Conservation (phyloP, 2,797 vertebrate species). For the Anabas testudineus region DNA sequence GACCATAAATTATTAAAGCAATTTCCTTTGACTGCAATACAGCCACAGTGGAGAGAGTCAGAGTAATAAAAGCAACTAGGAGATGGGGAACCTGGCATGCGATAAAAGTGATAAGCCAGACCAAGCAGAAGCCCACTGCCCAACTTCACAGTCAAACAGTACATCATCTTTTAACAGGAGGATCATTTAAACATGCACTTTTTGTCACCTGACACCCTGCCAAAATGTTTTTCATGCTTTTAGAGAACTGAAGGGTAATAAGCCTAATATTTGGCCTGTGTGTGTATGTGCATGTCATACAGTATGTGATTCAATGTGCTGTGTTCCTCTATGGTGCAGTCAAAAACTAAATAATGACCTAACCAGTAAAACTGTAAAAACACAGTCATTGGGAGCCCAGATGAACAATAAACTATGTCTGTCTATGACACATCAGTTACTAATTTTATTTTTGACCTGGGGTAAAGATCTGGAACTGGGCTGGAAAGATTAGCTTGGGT, state of each 20-base stretch:
- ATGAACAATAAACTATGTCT: constrained; percentile 30
- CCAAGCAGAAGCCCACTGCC: constrained; percentile 11
- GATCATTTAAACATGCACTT: no score
- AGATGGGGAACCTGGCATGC: background rate
- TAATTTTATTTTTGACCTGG: constrained; percentile 26
- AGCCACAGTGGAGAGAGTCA: background rate
- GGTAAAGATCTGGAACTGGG: constrained; percentile 7
- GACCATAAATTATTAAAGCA: constrained; percentile 17
- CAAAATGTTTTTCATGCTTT: background rate
- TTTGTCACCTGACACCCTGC: background rate
- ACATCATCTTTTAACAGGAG: constrained; percentile 2
- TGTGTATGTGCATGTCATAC: constrained; percentile 19
- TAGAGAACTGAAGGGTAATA: background rate
- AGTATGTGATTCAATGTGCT: background rate
- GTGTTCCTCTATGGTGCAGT: constrained; percentile 1
- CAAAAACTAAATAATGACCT: background rate
- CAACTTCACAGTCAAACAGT: constrained; percentile 12
- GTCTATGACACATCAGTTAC: constrained; percentile 29
- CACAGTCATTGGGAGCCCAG: constrained; percentile 20
- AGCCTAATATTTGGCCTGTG: background rate
- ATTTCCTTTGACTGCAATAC: constrained; percentile 3
- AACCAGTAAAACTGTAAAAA: constrained; percentile 14
- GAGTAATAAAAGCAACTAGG: background rate
- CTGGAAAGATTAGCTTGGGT: background rate
- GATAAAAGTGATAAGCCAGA: background rate